These are phyloP conservation scores for Equus quagga DNA, from an alignment of 2,113 vertebrate genomes.

Conservation along the genomic window DNA sequence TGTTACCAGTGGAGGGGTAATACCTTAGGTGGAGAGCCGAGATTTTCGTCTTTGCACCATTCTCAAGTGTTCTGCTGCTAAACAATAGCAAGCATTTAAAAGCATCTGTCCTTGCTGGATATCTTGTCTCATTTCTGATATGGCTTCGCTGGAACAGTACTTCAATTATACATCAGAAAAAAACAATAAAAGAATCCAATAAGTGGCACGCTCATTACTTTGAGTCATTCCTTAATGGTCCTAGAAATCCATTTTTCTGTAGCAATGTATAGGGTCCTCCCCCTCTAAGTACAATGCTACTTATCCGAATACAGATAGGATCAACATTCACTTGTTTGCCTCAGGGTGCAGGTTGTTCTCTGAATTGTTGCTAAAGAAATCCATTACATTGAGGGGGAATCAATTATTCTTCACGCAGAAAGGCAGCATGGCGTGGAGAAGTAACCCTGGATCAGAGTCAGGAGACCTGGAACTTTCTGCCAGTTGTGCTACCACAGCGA, in stretches of 20 bases:
- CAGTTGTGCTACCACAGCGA: neutral
- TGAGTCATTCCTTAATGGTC: neutral
- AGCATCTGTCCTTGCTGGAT: neutral
- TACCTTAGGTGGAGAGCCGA: neutral
- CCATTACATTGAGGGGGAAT: neutral
- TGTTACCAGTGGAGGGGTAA: neutral
- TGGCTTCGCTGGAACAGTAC: neutral
- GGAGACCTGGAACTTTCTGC: neutral
- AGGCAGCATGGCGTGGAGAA: fast-evolving
- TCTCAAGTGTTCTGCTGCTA: neutral
- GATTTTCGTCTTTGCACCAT: neutral
- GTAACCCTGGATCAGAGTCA: neutral
- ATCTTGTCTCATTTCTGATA: neutral
- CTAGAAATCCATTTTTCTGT: neutral
- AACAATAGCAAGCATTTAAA: neutral
- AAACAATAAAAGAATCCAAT: neutral
- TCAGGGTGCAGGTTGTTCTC: neutral
- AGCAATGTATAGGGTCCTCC: neutral
- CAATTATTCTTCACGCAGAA: neutral
- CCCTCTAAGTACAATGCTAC: neutral
- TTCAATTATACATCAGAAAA: neutral
- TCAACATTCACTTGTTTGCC: neutral
- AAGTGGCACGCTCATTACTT: neutral
- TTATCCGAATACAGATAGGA: neutral
- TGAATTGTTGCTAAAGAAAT: neutral